Percentiles rank a stretch among this genome's conserved stretches.
phyloP scores from a whole-genome alignment of 2,113 vertebrate genomes.

The Cryptotis parvus region DNA sequence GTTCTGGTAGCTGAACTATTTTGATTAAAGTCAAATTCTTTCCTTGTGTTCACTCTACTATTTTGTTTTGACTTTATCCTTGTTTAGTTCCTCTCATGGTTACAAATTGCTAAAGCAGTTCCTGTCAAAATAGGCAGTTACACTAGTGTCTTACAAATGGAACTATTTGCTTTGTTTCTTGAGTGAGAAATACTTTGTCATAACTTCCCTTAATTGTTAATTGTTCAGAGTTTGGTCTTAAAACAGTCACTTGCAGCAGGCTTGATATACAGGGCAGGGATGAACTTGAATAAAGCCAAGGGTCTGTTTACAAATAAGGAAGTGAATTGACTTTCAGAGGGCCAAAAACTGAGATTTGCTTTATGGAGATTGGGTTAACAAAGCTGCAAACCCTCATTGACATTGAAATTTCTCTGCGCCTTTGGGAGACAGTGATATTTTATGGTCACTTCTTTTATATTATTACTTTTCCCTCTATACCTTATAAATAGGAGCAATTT shows the following conservation, averaged over 20 bases:
- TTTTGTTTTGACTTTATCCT: constrained; percentile 49
- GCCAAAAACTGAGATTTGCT: not conserved
- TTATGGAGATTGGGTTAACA: not conserved
- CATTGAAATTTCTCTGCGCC: constrained; percentile 37
- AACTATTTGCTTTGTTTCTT: constrained; percentile 10
- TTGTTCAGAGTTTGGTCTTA: not conserved
- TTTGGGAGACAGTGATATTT: constrained; percentile 36
- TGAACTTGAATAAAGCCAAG: constrained; percentile 8
- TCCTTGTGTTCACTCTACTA: constrained; percentile 30
- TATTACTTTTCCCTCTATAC: constrained; percentile 35
- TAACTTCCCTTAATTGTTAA: constrained; percentile 12
- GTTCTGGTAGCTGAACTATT: constrained; percentile 23
- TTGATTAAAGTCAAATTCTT: constrained; percentile 18
- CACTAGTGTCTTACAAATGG: not conserved
- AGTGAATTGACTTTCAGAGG: not conserved
- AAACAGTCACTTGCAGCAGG: not conserved
- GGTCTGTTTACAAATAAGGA: not conserved
- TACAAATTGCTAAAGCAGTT: constrained; percentile 25
- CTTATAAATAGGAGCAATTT: not conserved
- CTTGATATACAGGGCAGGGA: not conserved
- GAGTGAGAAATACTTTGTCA: not conserved
- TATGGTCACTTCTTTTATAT: constrained; percentile 36
- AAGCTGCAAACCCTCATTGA: not conserved
- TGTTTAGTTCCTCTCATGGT: not conserved
- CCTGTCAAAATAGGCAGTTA: constrained; percentile 11